These are phyloP conservation scores for Xiphophorus maculatus DNA, from an alignment of 2,113 vertebrate species.

Conservation along the genomic window DNA sequence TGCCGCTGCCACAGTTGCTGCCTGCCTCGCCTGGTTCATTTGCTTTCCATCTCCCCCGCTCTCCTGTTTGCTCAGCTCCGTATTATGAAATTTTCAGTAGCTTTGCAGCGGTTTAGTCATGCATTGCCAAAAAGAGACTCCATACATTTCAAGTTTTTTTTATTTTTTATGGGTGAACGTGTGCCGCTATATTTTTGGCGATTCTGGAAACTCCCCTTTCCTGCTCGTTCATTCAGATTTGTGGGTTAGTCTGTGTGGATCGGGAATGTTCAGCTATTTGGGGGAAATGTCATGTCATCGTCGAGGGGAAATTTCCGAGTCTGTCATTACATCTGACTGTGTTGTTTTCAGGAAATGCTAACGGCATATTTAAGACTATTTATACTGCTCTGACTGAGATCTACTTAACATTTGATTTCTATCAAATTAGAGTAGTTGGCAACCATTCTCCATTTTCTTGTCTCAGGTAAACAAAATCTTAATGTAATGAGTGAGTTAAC, in stretches of 20 bases:
- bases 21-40: constrained; percentile 50
- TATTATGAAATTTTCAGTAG: constrained; percentile 82
- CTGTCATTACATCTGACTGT: constrained; percentile 24
- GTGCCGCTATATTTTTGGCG: constrained; percentile 17
- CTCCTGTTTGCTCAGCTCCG: constrained; percentile 53
- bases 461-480: not conserved
- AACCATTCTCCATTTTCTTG: not conserved
- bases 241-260: constrained; percentile 6
- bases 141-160: constrained; percentile 31
- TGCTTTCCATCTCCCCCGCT: constrained; percentile 38
- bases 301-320: constrained; percentile 28
- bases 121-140: constrained; percentile 56
- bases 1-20: constrained; percentile 66
- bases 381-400: constrained; percentile 27
- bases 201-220: constrained; percentile 3
- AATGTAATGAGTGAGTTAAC: constrained; percentile 19
- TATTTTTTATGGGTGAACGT: constrained; percentile 6
- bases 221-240: not conserved
- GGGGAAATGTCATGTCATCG: constrained; percentile 33
- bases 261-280: constrained; percentile 25
- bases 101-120: constrained; percentile 76
- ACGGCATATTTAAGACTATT: constrained; percentile 7
- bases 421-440: constrained; percentile 14
- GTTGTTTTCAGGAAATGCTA: constrained; percentile 28
- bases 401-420: not conserved